Base-by-base conservation (phyloP, 2,113 vertebrate species). In the Coturnix japonica region DNA sequence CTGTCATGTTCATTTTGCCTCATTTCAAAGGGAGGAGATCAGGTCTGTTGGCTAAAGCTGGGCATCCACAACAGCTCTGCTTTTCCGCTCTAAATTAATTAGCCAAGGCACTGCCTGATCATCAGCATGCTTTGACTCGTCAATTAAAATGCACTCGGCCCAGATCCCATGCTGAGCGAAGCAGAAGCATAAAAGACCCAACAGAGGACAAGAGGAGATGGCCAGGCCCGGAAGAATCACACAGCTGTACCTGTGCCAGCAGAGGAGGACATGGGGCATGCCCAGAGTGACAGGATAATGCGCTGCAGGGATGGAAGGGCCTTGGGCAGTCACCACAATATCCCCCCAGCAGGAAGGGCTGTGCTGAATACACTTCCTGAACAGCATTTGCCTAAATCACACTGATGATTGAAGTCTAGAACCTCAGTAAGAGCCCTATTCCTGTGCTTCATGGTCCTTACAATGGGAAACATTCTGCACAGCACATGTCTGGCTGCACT, bases 141-240 rank as follows among this genome's bases (percentile, higher is more conserved):
- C 89, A 94, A 73, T 91, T 96, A 84, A 92, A 92, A 79, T 66
- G 78, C 84, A 85, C 60, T 89, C 93, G 89, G 93, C 78, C 46
- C 71, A 53, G 74, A 63, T 87, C 84, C 81, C 84, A 84, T 1
- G 7, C 84, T 87, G 91, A 37, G 44, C 20, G 28, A 53, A 54
- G 77, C 65, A 83, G 71, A 41, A 70, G 60, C 67, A 79, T 75
- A 76, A 46, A 70, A 81, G 89, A 81, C 66, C 81, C 65, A 76
- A 22, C 18, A 53, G 1, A 65, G 63, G 54, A 30, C 46, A 53
- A 23, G 78, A 61, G 19, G 71, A 89, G 74, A 7, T 31, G 74
- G 61, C 73, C 1, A 0, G 8, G 66, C 51, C 86, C 81, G 25
- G 39, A 54, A 53, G 2, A 65, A 30, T 11, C 10, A 1, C 0